Evolutionary conservation across 1,140 invertebrate genomes (phyloP).

Genomic region (Drosophila parvula): DNA sequence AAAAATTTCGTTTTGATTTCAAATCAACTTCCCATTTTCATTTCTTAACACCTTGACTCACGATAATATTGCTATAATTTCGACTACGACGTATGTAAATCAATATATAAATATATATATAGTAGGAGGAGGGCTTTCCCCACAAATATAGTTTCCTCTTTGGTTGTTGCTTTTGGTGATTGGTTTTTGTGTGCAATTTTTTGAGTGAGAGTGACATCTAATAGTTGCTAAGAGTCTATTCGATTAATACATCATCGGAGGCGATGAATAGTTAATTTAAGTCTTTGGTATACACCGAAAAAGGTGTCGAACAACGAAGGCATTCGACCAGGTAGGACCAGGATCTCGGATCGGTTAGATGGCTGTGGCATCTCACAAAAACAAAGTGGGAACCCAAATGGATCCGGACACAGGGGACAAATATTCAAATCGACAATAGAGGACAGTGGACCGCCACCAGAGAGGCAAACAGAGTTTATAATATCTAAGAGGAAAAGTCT

Average conservation of each 20-base stretch:
- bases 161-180: slow-evolving; percentile 21
- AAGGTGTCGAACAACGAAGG: slow-evolving; percentile 33
- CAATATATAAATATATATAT: slow-evolving; percentile 56
- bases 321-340: slow-evolving; percentile 64
- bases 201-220: slow-evolving; percentile 44
- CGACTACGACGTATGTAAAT: slow-evolving; percentile 39
- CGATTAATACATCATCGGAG: slow-evolving; percentile 67
- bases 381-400: slow-evolving; percentile 31
- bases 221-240: slow-evolving; percentile 76
- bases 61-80: slow-evolving; percentile 62
- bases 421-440: slow-evolving; percentile 5
- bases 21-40: slow-evolving; percentile 19
- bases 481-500: neutral
- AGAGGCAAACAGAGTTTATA: slow-evolving; percentile 1
- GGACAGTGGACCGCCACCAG: slow-evolving; percentile 36
- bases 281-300: slow-evolving; percentile 69
- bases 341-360: slow-evolving; percentile 54
- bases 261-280: slow-evolving; percentile 63
- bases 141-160: slow-evolving; percentile 24
- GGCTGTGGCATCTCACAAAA: slow-evolving; percentile 30
- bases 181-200: slow-evolving; percentile 16
- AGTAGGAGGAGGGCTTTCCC: slow-evolving; percentile 16
- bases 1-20: slow-evolving; percentile 48
- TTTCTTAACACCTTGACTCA: slow-evolving; percentile 3
- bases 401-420: slow-evolving; percentile 20